These are phyloP conservation scores for Bungarus multicinctus DNA, from an alignment of 2,113 vertebrate species.

Conservation along the genomic window DNA sequence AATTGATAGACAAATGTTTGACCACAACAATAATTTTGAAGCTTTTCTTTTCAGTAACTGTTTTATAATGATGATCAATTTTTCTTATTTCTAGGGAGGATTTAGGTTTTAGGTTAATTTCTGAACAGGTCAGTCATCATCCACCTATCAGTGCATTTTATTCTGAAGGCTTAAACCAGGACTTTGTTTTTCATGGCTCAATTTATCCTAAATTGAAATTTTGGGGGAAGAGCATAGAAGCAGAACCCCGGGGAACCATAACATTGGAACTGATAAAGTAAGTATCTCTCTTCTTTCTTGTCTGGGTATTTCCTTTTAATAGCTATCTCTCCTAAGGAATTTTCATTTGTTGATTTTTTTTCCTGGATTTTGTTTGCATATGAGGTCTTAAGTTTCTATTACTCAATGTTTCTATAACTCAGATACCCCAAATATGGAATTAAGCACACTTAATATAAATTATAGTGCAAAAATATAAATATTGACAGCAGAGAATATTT, in stretches of 20 bases:
- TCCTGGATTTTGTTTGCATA: not conserved
- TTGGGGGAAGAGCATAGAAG: conserved; percentile 98
- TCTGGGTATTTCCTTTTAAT: not conserved
- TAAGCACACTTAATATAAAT: conserved; percentile 2
- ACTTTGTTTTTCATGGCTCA: conserved; percentile 93
- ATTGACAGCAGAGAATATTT: no score
- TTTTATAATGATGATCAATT: not conserved
- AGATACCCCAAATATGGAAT: not conserved
- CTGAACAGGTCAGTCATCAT: conserved; percentile 97
- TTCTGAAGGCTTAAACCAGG: conserved; percentile 85
- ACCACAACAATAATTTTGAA: not conserved
- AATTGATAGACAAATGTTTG: not conserved
- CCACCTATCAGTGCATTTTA: conserved; percentile 94
- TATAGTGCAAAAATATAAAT: not conserved
- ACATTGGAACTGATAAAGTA: conserved; percentile 91
- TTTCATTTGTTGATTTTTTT: not conserved
- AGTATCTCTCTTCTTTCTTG: conserved; percentile 55
- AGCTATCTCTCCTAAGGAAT: not conserved
- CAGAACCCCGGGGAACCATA: conserved; percentile 93
- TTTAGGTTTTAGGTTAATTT: conserved; percentile 89
- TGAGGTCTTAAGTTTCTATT: not conserved
- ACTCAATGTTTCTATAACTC: not conserved
- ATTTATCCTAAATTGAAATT: conserved; percentile 97
- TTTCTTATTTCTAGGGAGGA: conserved; percentile 77
- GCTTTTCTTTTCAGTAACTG: not conserved